Evolutionary conservation across 2,797 vertebrate genomes (phyloP).

Genomic region (Notamacropus eugenii): DNA sequence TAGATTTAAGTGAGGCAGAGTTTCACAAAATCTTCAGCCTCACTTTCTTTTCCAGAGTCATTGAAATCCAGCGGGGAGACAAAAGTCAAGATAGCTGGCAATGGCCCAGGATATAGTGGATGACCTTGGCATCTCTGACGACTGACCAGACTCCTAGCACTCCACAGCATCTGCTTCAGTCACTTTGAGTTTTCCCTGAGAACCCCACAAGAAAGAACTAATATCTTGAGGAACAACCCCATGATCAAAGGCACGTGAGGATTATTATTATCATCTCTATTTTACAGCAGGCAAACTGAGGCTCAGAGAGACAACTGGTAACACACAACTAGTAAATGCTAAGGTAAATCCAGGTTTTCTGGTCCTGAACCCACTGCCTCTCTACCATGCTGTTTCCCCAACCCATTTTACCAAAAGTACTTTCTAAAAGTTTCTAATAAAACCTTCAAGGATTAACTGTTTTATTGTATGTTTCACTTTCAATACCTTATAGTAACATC

Average conservation of each 20-base stretch:
- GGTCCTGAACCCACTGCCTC: neutral
- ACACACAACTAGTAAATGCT: neutral
- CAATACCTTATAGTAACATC: neutral
- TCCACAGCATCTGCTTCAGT: neutral
- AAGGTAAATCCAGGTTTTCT: neutral
- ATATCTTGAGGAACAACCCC: neutral
- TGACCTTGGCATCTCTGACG: neutral
- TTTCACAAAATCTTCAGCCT: neutral
- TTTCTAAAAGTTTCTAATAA: neutral
- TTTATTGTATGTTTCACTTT: neutral
- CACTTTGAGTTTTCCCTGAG: neutral
- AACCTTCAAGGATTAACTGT: neutral
- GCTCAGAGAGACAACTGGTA: neutral
- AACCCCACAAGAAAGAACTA: neutral
- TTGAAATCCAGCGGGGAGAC: neutral
- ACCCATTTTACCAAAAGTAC: neutral
- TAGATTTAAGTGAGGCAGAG: neutral
- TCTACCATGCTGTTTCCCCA: neutral
- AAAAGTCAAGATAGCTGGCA: neutral
- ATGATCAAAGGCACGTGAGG: neutral
- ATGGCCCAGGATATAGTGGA: neutral
- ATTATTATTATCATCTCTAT: neutral
- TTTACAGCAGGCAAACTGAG: neutral
- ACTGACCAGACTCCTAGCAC: neutral
- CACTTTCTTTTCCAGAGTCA: neutral